Evolutionary conservation across 2,113 vertebrate species (phyloP).

Genomic region (Oryctolagus cuniculus): DNA sequence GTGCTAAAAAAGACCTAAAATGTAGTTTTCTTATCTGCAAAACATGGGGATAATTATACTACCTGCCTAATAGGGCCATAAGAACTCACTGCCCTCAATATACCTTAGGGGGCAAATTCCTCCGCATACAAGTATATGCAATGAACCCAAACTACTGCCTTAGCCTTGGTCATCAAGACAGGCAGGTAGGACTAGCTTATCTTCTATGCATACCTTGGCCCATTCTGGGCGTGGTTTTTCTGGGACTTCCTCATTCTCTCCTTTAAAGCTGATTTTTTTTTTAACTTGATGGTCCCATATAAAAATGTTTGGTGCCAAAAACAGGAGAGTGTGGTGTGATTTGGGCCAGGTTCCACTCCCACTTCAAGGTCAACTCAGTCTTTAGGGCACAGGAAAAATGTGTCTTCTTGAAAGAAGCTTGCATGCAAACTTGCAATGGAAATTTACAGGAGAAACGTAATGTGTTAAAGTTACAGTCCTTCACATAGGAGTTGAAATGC

Average conservation of each 20-base stretch:
- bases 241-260: constrained; percentile 67
- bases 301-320: constrained; percentile 58
- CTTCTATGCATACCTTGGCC: not conserved
- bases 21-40: constrained; percentile 69
- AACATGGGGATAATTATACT: constrained; percentile 20
- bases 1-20: constrained; percentile 58
- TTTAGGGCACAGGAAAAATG: constrained; percentile 25
- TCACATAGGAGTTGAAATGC: not conserved
- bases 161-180: not conserved
- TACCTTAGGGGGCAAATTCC: not conserved
- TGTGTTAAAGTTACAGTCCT: constrained; percentile 10
- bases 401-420: constrained; percentile 45
- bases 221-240: constrained; percentile 1
- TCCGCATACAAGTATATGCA: not conserved
- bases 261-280: constrained; percentile 48
- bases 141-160: not conserved
- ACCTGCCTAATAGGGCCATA: not conserved
- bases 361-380: constrained; percentile 49
- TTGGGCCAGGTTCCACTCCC: constrained; percentile 23
- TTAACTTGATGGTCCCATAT: not conserved
- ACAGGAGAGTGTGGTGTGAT: not conserved
- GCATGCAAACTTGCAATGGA: constrained; percentile 58
- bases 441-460: constrained; percentile 61
- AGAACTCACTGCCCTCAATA: not conserved
- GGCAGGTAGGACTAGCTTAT: constrained; percentile 43